Evolutionary conservation across 2,888 invertebrate genomes (phyloP), one percentile per base, ranked within the genome.

Genomic region (Pachymerium ferrugineum): DNA sequence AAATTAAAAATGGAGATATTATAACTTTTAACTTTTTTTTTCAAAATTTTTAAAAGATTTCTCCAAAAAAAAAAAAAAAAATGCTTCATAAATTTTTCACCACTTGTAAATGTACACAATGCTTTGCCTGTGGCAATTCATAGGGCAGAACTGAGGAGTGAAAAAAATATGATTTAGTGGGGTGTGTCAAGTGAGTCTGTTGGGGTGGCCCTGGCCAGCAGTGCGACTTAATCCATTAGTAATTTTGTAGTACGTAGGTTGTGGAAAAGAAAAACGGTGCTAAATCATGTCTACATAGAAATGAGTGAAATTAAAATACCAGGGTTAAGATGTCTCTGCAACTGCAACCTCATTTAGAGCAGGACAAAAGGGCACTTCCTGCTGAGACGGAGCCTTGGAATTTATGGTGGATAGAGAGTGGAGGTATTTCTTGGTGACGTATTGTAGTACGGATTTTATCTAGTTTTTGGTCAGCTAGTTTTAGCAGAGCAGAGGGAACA

Each of bases 151-250:
- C 47, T 19, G 19, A 54, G 16, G 19, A n/a, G n/a, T n/a, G n/a
- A 22, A 54, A 54, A 54, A 54, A 54, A 54, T 22, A 54, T 54
- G 47, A 54, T 54, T 54, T 54, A 54, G 19, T 54, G 47, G 47
- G 47, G 47, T 54, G 47, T 54, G 47, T 54, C 47, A 54, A 54
- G 19, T 54, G 19, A 54, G 47, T 54, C 47, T 54, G 47, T 54
- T 54, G 47, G 47, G 47, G 47, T 54, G 47, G 47, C 47, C 47
- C 47, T 54, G 19, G 47, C 47, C 16, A 12, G 22, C 19, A 54
- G 47, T 54, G 47, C 47, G 47, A 54, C 47, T 54, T 54, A 54
- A 54, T 54, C 47, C 47, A 54, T 54, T 54, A 54, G 47, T 54
- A 54, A 54, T 54, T 54, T 22, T 16, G 47, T 4, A 19, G 3